Base-by-base conservation (phyloP, 1,140 invertebrate species). In the Aphelinus certus region DNA sequence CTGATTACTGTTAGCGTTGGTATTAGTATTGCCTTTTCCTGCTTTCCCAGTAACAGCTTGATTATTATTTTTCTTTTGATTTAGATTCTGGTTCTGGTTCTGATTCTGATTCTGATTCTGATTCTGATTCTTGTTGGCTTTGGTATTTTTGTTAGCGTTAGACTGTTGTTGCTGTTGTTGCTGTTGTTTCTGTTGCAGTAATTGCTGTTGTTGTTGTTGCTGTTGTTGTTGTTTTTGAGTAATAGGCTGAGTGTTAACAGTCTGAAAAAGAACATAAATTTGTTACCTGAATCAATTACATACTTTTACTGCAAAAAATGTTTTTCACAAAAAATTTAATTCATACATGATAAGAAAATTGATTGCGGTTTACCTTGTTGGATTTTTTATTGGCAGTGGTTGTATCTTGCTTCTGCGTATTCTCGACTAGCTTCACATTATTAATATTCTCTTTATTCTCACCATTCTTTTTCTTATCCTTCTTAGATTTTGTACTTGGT, bases 371-470 rank as follows among this genome's bases (percentile, higher is more conserved):
- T 65, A 76, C 75, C 70, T 76, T 76, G 26, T 57, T 57, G 3
- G 55, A 47, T 58, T 73, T 68, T 73, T 78, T 77, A n/a, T 76
- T 80, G 2, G 55, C 63, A 45, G 55, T 65, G 46, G 74, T 79
- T 64, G 10, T 76, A 47, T 70, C 67, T 65, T 81, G 80, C 26
- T 79, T 76, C 62, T 82, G 79, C 7, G 48, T 74, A 69, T 76
- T 83, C 62, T 83, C 83, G 48, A 63, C 79, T 9, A 79, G 78
- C n/a, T 71, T 71, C 10, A 64, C 47, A 64, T 82, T 83, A n/a
- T 76, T 42, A 3, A 84, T 80, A 10, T 85, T 85, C 58, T 88
- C 85, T 47, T 87, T 88, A 26, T 87, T 86, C 5, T 87, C 85
- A 0, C 75, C 79, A 72, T 82, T 86, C 60, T 84, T 88, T 55